Base-by-base conservation (phyloP, 2,797 vertebrate genomes). In the Naso thynnoides region DNA sequence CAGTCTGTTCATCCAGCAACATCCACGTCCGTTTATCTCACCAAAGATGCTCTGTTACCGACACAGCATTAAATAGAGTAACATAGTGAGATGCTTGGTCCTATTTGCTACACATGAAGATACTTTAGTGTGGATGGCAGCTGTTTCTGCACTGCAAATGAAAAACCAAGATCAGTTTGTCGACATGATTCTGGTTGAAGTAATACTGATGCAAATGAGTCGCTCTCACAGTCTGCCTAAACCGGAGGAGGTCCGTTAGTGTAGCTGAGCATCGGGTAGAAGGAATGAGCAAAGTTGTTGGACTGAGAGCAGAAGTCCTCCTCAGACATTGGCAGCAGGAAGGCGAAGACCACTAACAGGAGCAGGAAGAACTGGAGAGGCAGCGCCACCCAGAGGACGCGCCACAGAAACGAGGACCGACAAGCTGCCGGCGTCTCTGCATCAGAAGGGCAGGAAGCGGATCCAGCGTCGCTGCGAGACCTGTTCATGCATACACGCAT, bases 401-500 rank as follows among this genome's bases (percentile, higher is more conserved):
- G 94, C 65, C 92, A 65, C 83, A 97, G 90, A 86, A 98, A 96
- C 54, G 92, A 88, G 0, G 81, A 83, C 55, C 83, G 29, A 23
- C 47, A 79, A 24, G 74, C 52, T 1, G 8, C 39, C 21, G 47
- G 52, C 0, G 41, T 59, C 0, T 69, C 86, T 0, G 72, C 58
- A 83, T 99, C 96, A 99, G 96, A 99, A 98, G 8, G 97, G 97
- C 84, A 99, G 96, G 95, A 98, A 99, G 42, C 96, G 95, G 90
- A 97, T 95, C 97, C 97, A 98, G 68, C 95, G 95, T 59, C 96
- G 96, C 75, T 96, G 93, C 1, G 94, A 90, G 88, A 92, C 92
- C 95, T 96, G 91, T 70, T 90, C 78, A 44, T 38, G 85, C 53
- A 83, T 77, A 89, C 67, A 67, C 55, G 82, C 55, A 75, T 70